Conservation (phyloP, 1,140 invertebrate species). For the Asobara japonica region DNA sequence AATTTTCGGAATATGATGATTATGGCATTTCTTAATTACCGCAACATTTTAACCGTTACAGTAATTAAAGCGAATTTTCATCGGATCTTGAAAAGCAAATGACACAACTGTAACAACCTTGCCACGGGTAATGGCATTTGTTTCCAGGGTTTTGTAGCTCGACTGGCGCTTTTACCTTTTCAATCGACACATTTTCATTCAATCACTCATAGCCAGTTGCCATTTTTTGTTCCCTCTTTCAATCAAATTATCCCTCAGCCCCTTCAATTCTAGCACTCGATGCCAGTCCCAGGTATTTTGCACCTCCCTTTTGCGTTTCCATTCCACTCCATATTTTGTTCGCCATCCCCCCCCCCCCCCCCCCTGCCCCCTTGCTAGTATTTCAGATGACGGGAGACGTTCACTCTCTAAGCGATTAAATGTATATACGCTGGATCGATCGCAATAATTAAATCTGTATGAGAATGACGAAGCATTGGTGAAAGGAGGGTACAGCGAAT, state of each 20-base stretch:
- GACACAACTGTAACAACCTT: background rate
- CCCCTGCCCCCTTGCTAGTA: too few relatives aligned
- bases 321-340: background rate
- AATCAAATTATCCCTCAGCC: background rate
- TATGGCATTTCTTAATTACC: too few relatives aligned
- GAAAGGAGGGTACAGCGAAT: constrained; percentile 7
- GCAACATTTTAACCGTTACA: too few relatives aligned
- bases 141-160: background rate
- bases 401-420: constrained; percentile 59
- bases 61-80: too few relatives aligned
- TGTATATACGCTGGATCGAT: constrained; percentile 52
- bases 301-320: background rate
- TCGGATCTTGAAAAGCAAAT: too few relatives aligned
- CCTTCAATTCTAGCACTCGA: background rate
- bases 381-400: constrained; percentile 3
- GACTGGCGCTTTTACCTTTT: background rate
- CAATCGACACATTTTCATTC: background rate
- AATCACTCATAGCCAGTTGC: background rate
- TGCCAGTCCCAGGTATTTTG: constrained; percentile 5
- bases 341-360: too few relatives aligned
- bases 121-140: background rate
- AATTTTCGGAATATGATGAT: too few relatives aligned
- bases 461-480: constrained; percentile 26
- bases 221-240: background rate
- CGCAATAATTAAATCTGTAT: constrained; percentile 60